Evolutionary conservation across 2,113 vertebrate species (phyloP).

Genomic region (Callithrix jacchus): DNA sequence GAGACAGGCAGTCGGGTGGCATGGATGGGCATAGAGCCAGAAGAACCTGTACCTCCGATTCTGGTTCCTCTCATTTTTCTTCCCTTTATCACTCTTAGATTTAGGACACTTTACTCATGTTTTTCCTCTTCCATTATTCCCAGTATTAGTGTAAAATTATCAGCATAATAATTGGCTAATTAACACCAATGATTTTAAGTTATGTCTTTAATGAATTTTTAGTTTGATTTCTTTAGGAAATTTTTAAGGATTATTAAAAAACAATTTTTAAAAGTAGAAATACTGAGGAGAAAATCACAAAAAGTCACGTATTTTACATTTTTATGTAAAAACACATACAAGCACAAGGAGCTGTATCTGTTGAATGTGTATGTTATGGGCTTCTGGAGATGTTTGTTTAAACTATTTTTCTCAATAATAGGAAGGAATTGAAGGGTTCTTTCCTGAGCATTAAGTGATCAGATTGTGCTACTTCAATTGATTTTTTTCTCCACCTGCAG

Average conservation of each 20-base stretch:
- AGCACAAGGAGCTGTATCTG: not conserved
- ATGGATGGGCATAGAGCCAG: not conserved
- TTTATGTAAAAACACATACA: slow-evolving; percentile 10
- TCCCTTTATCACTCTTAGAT: slow-evolving; percentile 36
- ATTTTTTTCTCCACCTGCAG: not conserved
- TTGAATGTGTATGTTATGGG: not conserved
- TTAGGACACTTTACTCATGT: not conserved
- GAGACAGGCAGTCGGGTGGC: not conserved
- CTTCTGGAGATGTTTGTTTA: not conserved
- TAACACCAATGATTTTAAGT: not conserved
- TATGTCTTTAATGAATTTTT: not conserved
- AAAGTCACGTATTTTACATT: not conserved
- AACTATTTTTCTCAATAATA: slow-evolving; percentile 15
- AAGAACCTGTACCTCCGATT: not conserved
- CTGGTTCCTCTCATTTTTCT: slow-evolving; percentile 35
- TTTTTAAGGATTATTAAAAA: not conserved
- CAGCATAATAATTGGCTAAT: slow-evolving; percentile 11
- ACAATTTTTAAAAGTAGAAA: not conserved
- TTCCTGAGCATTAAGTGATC: slow-evolving; percentile 51
- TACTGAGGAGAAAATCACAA: not conserved
- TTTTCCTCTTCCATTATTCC: not conserved
- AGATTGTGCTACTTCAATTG: slow-evolving; percentile 15
- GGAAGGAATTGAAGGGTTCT: not conserved
- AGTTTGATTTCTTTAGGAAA: not conserved
- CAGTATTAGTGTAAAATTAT: slow-evolving; percentile 16